These are phyloP conservation scores for Pristis pectinata DNA, from an alignment of 2,797 vertebrate species.

Conservation along the genomic window DNA sequence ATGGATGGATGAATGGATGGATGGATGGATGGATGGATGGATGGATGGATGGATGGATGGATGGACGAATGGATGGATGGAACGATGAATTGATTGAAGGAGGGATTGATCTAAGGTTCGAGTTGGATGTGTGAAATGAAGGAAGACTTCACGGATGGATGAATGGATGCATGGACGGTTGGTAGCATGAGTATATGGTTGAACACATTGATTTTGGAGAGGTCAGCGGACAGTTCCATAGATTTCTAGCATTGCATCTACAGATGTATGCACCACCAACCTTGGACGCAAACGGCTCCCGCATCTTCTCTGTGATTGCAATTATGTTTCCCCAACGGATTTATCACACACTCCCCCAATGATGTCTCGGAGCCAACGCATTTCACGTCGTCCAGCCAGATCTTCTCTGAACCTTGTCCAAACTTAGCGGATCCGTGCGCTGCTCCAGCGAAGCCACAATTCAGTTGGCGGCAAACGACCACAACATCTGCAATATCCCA, in stretches of 20 bases:
- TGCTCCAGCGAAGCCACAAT: slow-evolving; percentile 40
- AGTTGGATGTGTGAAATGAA: no score
- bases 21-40: no score
- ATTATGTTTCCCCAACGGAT: not conserved
- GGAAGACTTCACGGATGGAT: no score
- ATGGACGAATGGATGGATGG: not conserved
- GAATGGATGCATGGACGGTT: no score
- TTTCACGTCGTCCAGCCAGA: slow-evolving; percentile 32
- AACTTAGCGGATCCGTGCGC: rapidly evolving
- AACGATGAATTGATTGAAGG: not conserved
- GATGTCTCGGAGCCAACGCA: slow-evolving; percentile 42
- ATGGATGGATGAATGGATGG: no score
- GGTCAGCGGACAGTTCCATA: no score
- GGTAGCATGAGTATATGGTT: no score
- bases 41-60: not conserved
- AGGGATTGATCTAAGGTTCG: not conserved
- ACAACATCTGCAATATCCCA: slow-evolving; percentile 36
- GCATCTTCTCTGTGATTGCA: slow-evolving; percentile 40
- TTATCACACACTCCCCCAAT: slow-evolving; percentile 32
- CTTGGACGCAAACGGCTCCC: slow-evolving; percentile 42
- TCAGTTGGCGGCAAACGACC: slow-evolving; percentile 46
- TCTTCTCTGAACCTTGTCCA: not conserved
- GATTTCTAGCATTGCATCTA: no score
- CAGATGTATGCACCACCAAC: not conserved
- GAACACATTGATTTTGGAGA: no score